Conservation (phyloP, 2,888 invertebrate genomes). For the Hirtodrosophila cameraria region DNA sequence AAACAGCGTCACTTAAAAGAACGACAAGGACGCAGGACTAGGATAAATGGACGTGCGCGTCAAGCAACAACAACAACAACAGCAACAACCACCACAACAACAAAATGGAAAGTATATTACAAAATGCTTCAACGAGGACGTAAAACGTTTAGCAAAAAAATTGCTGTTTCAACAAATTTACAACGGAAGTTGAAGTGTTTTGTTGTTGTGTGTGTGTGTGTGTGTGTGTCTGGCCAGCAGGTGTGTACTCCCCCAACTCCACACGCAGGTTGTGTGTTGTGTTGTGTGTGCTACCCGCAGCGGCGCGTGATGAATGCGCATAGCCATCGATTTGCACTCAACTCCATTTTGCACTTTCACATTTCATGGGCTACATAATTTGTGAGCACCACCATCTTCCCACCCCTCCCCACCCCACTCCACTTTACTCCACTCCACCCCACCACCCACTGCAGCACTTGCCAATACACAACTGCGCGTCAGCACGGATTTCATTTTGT, state of each 20-base stretch:
- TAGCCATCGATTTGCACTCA: slow-evolving; percentile 76
- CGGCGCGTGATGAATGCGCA: slow-evolving; percentile 73
- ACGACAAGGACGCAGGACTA: slow-evolving; percentile 40
- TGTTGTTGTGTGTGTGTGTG: not conserved
- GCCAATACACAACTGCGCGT: slow-evolving; percentile 16
- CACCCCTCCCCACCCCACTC: not conserved
- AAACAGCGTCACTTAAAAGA: slow-evolving; percentile 42
- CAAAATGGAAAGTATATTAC: slow-evolving; percentile 72
- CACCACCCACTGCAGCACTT: slow-evolving; percentile 10
- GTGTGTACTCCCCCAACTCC: slow-evolving; percentile 19
- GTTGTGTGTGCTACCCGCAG: slow-evolving; percentile 31
- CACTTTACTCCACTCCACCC: slow-evolving; percentile 11
- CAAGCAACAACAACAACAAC: slow-evolving; percentile 47
- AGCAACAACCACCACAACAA: slow-evolving; percentile 19
- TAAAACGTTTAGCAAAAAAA: slow-evolving; percentile 64
- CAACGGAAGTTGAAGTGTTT: slow-evolving; percentile 75
- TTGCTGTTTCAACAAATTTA: slow-evolving; percentile 79
- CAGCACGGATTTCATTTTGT: slow-evolving; percentile 74
- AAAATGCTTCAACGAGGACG: slow-evolving; percentile 59
- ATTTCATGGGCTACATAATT: slow-evolving; percentile 71
- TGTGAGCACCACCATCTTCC: slow-evolving; percentile 37
- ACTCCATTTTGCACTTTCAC: slow-evolving; percentile 76
- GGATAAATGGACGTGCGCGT: slow-evolving; percentile 66
- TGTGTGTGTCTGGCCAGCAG: slow-evolving; percentile 26
- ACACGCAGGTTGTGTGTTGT: not conserved